A percentile compares a stretch with the other conserved stretches of the same genome.
phyloP scores from a whole-genome alignment of 2,797 vertebrate species.

The Centropyge bicolor region DNA sequence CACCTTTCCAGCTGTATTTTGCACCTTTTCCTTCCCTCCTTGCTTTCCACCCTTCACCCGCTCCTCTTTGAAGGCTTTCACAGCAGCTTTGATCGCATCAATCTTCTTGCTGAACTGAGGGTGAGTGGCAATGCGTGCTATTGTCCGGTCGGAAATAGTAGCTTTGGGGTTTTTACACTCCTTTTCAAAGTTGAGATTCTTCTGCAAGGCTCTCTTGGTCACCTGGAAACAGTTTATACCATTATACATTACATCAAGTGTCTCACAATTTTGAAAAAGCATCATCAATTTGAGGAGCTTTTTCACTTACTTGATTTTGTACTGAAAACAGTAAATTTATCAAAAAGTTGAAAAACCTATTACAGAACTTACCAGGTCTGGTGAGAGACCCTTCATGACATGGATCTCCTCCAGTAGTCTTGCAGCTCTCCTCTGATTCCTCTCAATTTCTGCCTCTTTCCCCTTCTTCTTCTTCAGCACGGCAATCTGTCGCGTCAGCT shows the following conservation, averaged over 20 bases:
- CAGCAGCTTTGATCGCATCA: constrained; percentile 83
- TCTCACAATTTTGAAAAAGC: background rate
- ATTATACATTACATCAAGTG: background rate
- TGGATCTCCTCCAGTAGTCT: constrained; percentile 94
- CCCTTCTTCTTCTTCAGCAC: constrained; percentile 93
- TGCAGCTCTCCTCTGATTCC: constrained; percentile 89
- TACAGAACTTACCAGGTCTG: constrained; percentile 82
- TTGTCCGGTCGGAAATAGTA: constrained; percentile 87
- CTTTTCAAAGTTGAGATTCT: constrained; percentile 89
- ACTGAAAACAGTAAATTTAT: background rate
- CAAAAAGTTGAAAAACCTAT: background rate
- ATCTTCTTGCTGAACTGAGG: constrained; percentile 91
- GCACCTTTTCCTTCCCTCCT: constrained; percentile 27
- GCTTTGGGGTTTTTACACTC: constrained; percentile 90
- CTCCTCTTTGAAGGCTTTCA: constrained; percentile 83
- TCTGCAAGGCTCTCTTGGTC: constrained; percentile 91
- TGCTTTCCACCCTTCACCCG: constrained; percentile 48
- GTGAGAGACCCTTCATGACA: constrained; percentile 88
- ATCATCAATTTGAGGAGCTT: background rate
- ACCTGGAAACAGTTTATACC: constrained; percentile 72
- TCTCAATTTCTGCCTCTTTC: constrained; percentile 86
- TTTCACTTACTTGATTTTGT: background rate
- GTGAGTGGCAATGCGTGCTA: constrained; percentile 90
- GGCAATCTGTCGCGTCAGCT: constrained; percentile 88
- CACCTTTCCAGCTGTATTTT: constrained; percentile 29